Evolutionary conservation across 2,113 vertebrate genomes (phyloP).

Genomic region (Illadopsis cleaveri): DNA sequence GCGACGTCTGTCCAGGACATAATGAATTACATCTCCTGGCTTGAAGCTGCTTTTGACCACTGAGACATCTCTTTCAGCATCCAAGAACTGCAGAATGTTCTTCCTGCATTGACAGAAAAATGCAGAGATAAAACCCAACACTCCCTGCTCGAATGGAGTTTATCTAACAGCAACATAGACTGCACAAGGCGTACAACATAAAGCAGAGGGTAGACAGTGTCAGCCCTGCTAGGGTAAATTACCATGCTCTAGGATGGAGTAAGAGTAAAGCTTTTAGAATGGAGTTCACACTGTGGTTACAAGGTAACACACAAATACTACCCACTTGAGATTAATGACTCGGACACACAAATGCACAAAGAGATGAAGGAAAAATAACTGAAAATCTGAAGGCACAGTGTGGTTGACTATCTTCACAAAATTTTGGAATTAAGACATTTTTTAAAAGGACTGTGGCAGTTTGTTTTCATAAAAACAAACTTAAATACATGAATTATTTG

Average conservation of each 20-base stretch:
- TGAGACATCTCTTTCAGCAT: slow-evolving; percentile 87
- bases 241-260: neutral
- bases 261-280: neutral
- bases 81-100: slow-evolving; percentile 86
- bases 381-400: neutral
- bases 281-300: neutral
- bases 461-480: neutral
- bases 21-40: slow-evolving; percentile 87
- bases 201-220: neutral
- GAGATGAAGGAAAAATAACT: neutral
- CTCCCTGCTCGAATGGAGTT: accelerated
- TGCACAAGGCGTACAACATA: neutral
- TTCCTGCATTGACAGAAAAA: slow-evolving; percentile 74
- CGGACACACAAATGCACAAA: neutral
- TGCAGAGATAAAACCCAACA: neutral
- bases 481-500: neutral
- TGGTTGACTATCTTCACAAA: neutral
- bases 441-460: neutral
- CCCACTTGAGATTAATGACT: neutral
- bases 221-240: neutral
- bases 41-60: slow-evolving; percentile 89
- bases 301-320: neutral
- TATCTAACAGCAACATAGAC: neutral
- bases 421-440: neutral
- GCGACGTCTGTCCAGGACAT: slow-evolving; percentile 84